phyloP scores from a whole-genome alignment of 1,140 invertebrate genomes.

The silkworm (Bombyx mori) region ASM3026992v2 NC_085116.1:10756001-10756500 shows the following conservation, averaged over 20 bases:
- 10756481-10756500: no score
- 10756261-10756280: constrained; percentile 29
- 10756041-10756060: not conserved
- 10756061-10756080: constrained; percentile 7
- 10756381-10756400: constrained; percentile 4
- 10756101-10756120: constrained; percentile 15
- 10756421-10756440: no score
- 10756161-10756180: constrained; percentile 12
- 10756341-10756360: constrained; percentile 8
- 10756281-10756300: constrained; percentile 22
- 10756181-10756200: constrained; percentile 37
- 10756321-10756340: constrained; percentile 23
- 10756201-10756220: constrained; percentile 58
- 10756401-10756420: no score
- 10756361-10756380: constrained; percentile 8
- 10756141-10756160: constrained; percentile 4
- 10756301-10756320: constrained; percentile 32
- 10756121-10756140: constrained; percentile 11
- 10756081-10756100: not conserved
- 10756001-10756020: no score
- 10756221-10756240: constrained; percentile 46
- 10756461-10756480: no score
- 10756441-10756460: no score
- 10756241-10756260: constrained; percentile 43
- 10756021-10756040: no score